These are phyloP conservation scores for Diadema setosum DNA, from an alignment of 35 echinoderm and acorn worm genomes.

Conservation along the genomic window DNA sequence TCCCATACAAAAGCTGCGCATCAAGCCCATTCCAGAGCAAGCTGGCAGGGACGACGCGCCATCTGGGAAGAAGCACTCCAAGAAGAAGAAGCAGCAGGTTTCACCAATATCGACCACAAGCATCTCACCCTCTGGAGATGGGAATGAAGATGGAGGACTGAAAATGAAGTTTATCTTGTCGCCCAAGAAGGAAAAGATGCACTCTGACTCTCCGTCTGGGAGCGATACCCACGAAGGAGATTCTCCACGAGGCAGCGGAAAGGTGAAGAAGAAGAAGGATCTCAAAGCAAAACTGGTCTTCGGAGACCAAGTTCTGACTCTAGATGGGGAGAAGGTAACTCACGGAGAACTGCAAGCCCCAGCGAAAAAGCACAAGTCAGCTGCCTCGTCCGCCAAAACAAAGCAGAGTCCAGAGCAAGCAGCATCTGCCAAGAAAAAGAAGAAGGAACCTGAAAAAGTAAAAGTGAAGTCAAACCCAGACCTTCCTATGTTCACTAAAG, in stretches of 20 bases:
- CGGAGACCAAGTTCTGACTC: slow-evolving; percentile 6
- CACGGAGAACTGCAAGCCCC: neutral
- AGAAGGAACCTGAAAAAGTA: slow-evolving; percentile 33
- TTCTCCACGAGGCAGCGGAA: neutral
- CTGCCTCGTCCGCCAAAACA: neutral
- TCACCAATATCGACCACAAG: neutral
- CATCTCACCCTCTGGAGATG: neutral
- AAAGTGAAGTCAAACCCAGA: neutral
- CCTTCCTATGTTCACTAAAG: neutral
- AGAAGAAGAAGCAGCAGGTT: neutral
- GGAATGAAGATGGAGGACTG: slow-evolving; percentile 23
- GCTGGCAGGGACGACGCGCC: neutral
- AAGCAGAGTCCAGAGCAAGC: neutral
- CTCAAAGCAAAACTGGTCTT: slow-evolving; percentile 39
- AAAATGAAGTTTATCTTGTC: slow-evolving; percentile 59
- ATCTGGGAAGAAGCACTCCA: neutral
- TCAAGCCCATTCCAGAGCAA: slow-evolving; percentile 30
- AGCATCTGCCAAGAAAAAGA: slow-evolving; percentile 3
- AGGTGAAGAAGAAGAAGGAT: neutral
- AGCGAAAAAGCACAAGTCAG: slow-evolving; percentile 13
- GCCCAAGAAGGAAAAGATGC: neutral
- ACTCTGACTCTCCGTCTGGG: neutral
- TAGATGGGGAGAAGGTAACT: slow-evolving; percentile 7
- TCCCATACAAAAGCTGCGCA: neutral
- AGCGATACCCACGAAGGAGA: neutral